Conservation (phyloP, 2,888 invertebrate genomes). For the Trichopria drosophilae region DNA sequence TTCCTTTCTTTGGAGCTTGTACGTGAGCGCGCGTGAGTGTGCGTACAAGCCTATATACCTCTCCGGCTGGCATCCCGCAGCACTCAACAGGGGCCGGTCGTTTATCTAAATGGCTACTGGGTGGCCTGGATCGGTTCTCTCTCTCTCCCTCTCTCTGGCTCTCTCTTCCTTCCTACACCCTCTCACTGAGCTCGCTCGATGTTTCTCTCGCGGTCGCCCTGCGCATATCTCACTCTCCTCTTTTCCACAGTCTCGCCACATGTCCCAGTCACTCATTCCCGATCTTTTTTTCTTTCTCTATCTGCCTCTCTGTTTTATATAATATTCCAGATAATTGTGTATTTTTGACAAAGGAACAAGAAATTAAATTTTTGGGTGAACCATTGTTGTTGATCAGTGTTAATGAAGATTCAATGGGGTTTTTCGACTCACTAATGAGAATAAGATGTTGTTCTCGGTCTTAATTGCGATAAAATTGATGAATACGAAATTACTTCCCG, state of each 20-base stretch:
- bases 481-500: too few species aligned
- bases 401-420: too few species aligned
- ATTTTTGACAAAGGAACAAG: too few species aligned
- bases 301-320: background rate
- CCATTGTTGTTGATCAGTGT: too few species aligned
- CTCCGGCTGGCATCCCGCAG: slow-evolving; percentile 48
- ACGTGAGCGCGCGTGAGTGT: too few species aligned
- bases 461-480: too few species aligned
- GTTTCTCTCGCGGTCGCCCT: slow-evolving; percentile 32
- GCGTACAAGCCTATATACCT: too few species aligned
- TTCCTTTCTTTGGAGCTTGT: slow-evolving; percentile 10
- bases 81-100: slow-evolving; percentile 53
- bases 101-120: slow-evolving; percentile 55
- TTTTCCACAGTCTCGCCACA: background rate
- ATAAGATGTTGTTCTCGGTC: too few species aligned
- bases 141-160: slow-evolving; percentile 17
- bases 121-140: slow-evolving; percentile 22
- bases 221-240: slow-evolving; percentile 14
- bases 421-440: too few species aligned
- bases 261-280: slow-evolving; percentile 27
- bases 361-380: too few species aligned
- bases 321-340: too few species aligned
- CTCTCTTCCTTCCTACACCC: slow-evolving; percentile 13
- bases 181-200: background rate
- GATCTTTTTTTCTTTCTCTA: slow-evolving; percentile 10